These are phyloP conservation scores for Lordiphosa stackelbergi DNA, from an alignment of 1,140 invertebrate genomes.

Conservation along the genomic window DNA sequence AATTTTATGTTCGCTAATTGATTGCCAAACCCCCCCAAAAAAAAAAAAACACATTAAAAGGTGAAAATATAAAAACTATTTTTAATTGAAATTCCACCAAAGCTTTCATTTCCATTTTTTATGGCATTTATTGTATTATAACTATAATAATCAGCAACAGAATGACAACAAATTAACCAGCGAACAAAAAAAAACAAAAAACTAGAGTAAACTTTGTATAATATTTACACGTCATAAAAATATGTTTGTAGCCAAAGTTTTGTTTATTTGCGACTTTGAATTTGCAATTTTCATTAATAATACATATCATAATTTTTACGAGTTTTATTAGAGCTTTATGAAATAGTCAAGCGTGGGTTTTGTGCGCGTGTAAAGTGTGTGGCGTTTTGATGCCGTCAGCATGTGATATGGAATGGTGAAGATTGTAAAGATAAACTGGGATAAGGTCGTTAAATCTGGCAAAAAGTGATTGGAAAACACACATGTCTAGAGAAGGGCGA, in stretches of 20 bases:
- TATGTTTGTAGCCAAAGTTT: constrained; percentile 30
- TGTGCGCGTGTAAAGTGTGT: not conserved
- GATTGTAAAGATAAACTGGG: constrained; percentile 31
- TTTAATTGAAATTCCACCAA: constrained; percentile 53
- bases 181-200: constrained; percentile 5
- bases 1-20: constrained; percentile 44
- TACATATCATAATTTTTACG: constrained; percentile 57
- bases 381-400: constrained; percentile 22
- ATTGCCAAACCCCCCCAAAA: constrained; percentile 26
- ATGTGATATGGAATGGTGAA: constrained; percentile 49
- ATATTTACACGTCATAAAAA: constrained; percentile 60
- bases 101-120: constrained; percentile 45
- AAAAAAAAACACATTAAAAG: constrained; percentile 6
- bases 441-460: constrained; percentile 12
- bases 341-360: constrained; percentile 9
- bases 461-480: constrained; percentile 35
- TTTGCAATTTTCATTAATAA: constrained; percentile 65
- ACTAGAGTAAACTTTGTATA: constrained; percentile 38
- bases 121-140: constrained; percentile 37
- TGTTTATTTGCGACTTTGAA: constrained; percentile 19
- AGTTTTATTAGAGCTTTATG: constrained; percentile 18
- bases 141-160: constrained; percentile 51
- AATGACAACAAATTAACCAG: constrained; percentile 17
- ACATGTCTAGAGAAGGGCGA: constrained; percentile 18
- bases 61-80: constrained; percentile 33